Conservation (phyloP, 2,797 vertebrate species). For the Enteromius viviparus region DNA sequence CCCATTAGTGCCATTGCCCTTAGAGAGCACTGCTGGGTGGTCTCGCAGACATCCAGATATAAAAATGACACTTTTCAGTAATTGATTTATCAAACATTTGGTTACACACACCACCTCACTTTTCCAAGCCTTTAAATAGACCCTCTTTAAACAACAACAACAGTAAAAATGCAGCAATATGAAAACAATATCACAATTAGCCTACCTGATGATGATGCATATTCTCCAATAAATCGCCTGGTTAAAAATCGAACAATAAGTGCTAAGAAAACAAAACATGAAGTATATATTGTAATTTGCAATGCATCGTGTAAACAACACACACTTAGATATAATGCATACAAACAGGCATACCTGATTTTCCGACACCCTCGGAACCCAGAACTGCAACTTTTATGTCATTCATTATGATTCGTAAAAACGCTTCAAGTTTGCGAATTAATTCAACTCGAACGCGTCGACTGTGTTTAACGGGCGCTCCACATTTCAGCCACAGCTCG, state of each 20-base stretch:
- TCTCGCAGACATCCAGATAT: neutral
- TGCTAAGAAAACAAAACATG: conserved; percentile 67
- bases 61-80: neutral
- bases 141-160: neutral
- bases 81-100: neutral
- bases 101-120: neutral
- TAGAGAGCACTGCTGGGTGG: neutral
- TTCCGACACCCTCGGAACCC: conserved; percentile 82
- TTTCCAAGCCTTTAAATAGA: neutral
- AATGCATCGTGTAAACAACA: neutral
- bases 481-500: neutral
- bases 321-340: neutral
- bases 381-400: conserved; percentile 83
- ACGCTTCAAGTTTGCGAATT: neutral
- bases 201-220: conserved; percentile 83
- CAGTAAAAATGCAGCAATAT: neutral
- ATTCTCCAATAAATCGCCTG: conserved; percentile 86
- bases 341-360: conserved; percentile 76
- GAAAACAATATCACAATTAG: conserved; percentile 34
- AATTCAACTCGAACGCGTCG: neutral
- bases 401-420: conserved; percentile 68
- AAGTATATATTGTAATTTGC: neutral
- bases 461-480: neutral
- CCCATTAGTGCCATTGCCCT: neutral
- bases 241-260: conserved; percentile 87